Base-by-base conservation (phyloP, 2,797 vertebrate genomes). In the Sylvilagus floridanus region DNA sequence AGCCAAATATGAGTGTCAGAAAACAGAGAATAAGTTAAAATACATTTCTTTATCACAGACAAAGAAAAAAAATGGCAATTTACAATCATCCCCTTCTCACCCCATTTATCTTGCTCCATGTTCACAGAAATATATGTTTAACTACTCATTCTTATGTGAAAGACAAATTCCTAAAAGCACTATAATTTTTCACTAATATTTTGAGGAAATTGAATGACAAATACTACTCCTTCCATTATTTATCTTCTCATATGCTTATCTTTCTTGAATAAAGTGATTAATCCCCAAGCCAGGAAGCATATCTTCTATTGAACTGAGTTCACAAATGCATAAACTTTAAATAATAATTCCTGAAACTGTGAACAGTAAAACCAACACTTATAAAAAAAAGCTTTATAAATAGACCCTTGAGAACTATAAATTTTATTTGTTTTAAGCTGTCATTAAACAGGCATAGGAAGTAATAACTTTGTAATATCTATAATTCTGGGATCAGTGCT, bases 401-500 rank as follows among this genome's bases (percentile, higher is more conserved):
- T 42, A 19, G 47, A 60, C 3, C 3, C 1, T 91, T 92, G 4
- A 83, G 47, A 12, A 77, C 30, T 24, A 26, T n/a, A 47, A 69
- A 71, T 54, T 79, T 71, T 90, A 7, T 79, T 54, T 42, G 52
- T n/a, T 78, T 91, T 78, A 69, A 69, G 4, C 1, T 84, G 7
- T 78, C 1, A 19, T 77, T 52, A 69, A 82, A 22, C 19, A 16
- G 54, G 54, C 37, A 79, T 88, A 37, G 10, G 57, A 71, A 28
- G 19, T 24, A 47, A 83, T 73, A 73, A 78, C 9, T 62, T 76
- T 88, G 37, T 84, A 71, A 68, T 83, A 37, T 11, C 47, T 94
- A 9, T 90, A 30, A 68, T 52, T 47, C 42, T 47, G 42, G 8
- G 42, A 47, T 8, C 8, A 47, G 42, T 47, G 42, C 42, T 47